Conservation (phyloP, 35 echinoderm and acorn worm species). For the Anneissia japonica region DNA sequence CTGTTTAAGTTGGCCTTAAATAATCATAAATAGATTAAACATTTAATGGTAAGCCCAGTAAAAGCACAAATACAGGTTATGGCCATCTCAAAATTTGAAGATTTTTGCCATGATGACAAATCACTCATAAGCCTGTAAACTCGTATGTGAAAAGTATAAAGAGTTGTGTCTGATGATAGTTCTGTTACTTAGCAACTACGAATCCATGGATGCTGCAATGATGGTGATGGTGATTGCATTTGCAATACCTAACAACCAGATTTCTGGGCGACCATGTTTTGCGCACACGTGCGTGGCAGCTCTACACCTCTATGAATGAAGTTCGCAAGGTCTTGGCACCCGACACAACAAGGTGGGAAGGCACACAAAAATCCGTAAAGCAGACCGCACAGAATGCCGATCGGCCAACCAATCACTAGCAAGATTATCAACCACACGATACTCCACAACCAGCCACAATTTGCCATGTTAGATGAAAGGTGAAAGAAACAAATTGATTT, state of each 20-base stretch:
- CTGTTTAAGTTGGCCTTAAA: too few species aligned
- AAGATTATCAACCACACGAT: slow-evolving; percentile 88
- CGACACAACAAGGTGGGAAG: slow-evolving; percentile 93
- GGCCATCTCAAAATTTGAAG: too few species aligned
- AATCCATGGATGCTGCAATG: too few species aligned
- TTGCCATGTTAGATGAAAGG: slow-evolving; percentile 67
- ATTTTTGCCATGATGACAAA: too few species aligned
- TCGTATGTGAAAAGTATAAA: too few species aligned
- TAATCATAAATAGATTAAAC: too few species aligned
- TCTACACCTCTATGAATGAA: slow-evolving; percentile 88
- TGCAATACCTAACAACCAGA: slow-evolving; percentile 60
- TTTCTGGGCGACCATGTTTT: slow-evolving; percentile 87
- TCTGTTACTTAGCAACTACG: too few species aligned
- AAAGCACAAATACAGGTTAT: too few species aligned
- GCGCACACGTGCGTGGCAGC: slow-evolving; percentile 67
- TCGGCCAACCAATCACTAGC: slow-evolving; percentile 87
- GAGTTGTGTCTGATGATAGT: too few species aligned
- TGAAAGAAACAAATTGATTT: background rate
- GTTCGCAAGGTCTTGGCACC: slow-evolving; percentile 79
- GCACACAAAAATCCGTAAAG: slow-evolving; percentile 93
- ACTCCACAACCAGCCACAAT: slow-evolving; percentile 98
- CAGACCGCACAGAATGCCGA: slow-evolving; percentile 78
- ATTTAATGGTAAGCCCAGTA: too few species aligned
- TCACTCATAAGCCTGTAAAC: too few species aligned
- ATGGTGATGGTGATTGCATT: too few species aligned